Percentiles rank a stretch among this genome's conserved stretches.
Evolutionary conservation across 92 coral and sea anemone genomes (phyloP).

Genomic region (Siderastrea siderea): DNA sequence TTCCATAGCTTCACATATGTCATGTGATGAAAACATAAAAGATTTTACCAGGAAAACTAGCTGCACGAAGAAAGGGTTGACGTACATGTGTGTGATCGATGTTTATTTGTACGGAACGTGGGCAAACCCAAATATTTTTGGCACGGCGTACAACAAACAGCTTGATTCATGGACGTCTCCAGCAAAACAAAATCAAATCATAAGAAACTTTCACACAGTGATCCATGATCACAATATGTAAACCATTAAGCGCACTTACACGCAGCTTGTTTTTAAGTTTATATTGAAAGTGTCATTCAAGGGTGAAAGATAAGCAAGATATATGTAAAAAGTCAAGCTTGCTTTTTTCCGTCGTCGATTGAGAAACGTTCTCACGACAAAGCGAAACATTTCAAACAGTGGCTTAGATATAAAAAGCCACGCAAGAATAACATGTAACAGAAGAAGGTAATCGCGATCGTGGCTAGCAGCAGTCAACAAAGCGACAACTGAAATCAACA

Average conservation of each 20-base stretch:
- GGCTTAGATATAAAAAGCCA: not conserved
- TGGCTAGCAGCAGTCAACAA: not conserved
- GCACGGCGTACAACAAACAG: not conserved
- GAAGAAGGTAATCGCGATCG: not conserved
- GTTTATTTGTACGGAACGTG: not conserved
- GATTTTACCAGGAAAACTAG: not conserved
- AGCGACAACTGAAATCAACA: not conserved
- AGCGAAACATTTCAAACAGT: not conserved
- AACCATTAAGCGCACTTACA: no score
- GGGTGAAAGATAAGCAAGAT: not conserved
- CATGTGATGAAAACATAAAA: not conserved
- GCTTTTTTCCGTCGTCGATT: not conserved
- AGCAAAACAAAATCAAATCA: not conserved
- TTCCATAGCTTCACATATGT: not conserved
- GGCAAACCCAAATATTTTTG: slow-evolving; percentile 11
- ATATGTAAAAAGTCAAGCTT: not conserved
- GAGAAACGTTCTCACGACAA: not conserved
- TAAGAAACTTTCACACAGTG: not conserved
- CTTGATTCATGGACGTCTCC: not conserved
- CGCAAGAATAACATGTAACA: not conserved
- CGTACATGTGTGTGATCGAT: not conserved
- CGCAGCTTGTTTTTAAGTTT: no score
- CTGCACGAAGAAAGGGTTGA: not conserved
- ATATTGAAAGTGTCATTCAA: not conserved
- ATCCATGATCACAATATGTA: not conserved